Evolutionary conservation across 2,797 vertebrate species (phyloP).

Genomic region (Gila robusta): DNA sequence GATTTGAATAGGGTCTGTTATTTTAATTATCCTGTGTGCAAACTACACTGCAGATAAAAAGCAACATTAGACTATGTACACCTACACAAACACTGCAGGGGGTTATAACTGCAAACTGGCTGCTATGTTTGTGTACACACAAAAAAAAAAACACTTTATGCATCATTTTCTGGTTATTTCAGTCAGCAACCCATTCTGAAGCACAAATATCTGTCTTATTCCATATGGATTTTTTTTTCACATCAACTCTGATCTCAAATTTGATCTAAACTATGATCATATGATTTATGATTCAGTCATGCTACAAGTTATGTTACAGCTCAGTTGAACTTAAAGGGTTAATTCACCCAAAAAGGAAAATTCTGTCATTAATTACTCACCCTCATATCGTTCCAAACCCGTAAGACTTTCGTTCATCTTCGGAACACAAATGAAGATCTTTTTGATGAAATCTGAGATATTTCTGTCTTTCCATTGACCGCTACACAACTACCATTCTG

Average conservation of each 20-base stretch:
- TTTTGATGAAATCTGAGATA: no score
- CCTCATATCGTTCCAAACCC: no score
- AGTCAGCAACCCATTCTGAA: neutral
- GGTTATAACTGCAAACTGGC: neutral
- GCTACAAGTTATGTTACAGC: neutral
- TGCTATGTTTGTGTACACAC: neutral
- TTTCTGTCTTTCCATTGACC: no score
- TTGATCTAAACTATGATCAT: neutral
- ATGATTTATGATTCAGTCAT: neutral
- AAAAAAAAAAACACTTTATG: neutral
- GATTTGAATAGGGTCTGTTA: slow-evolving; percentile 43
- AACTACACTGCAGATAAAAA: slow-evolving; percentile 49
- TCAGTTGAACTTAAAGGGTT: neutral
- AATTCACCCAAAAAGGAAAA: no score
- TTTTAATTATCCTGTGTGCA: slow-evolving; percentile 53
- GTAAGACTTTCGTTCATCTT: no score
- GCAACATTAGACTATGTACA: slow-evolving; percentile 46
- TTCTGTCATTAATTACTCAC: no score
- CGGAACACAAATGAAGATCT: no score
- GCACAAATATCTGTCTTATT: neutral
- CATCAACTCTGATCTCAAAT: neutral
- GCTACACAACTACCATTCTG: no score
- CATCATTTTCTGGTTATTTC: neutral
- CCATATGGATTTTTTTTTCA: no score
- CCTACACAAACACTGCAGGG: slow-evolving; percentile 6